Evolutionary conservation across 2,113 vertebrate genomes (phyloP).

Genomic region (Deroptyus accipitrinus): DNA sequence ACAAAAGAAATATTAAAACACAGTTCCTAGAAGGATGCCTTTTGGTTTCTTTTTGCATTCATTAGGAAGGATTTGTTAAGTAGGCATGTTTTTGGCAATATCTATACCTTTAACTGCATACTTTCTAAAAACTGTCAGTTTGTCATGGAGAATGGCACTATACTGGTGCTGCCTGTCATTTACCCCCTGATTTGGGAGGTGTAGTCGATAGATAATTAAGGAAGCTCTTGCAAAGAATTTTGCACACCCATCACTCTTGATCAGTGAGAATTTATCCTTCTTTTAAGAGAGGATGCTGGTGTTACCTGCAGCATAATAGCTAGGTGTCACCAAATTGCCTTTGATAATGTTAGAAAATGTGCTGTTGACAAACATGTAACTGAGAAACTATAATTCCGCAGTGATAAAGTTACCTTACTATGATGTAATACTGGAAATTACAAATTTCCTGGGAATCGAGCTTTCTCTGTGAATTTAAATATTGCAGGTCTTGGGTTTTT

Average conservation of each 20-base stretch:
- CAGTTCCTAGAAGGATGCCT: neutral
- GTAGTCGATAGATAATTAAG: neutral
- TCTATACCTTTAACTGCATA: neutral
- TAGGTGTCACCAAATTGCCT: constrained; percentile 14
- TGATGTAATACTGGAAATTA: neutral
- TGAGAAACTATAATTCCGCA: neutral
- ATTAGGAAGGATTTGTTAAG: neutral
- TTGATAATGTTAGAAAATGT: neutral
- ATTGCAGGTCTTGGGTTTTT: neutral
- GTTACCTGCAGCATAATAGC: neutral
- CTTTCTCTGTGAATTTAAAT: neutral
- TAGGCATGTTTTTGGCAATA: neutral
- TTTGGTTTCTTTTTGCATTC: neutral
- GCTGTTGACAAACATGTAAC: constrained; percentile 22
- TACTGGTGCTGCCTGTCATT: neutral
- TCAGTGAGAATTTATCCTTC: constrained; percentile 17
- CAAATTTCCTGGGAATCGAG: neutral
- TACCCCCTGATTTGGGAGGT: neutral
- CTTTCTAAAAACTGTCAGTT: neutral
- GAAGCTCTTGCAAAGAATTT: neutral
- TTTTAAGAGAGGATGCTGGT: neutral
- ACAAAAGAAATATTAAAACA: constrained; percentile 33
- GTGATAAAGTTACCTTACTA: neutral
- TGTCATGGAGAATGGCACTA: neutral
- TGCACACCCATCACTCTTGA: neutral